Base-by-base conservation (phyloP, 2,113 vertebrate species). In the Vulpes ferrilata region DNA sequence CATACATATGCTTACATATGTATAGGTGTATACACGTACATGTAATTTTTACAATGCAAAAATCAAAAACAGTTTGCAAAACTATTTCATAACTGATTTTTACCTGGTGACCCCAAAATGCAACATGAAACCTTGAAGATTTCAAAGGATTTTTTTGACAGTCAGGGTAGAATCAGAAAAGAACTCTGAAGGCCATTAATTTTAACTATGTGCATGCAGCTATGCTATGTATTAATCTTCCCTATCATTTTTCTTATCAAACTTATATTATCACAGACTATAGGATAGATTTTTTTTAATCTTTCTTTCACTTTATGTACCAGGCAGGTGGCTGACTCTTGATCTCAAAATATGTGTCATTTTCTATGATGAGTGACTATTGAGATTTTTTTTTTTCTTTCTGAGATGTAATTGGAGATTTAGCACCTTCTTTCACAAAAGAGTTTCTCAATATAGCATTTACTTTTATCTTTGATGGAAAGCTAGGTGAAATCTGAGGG, bases 391-490 rank as follows among this genome's bases (percentile, higher is more conserved):
- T 95, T 91, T 91, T 89, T 76, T 64, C 23, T 73, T 30, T 8
- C 79, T 94, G 88, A 97, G 96, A 96, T 93, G 81, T 97, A 97
- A 97, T 97, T 97, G 97, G 96, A 97, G 71, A 97, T 96, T 97
- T 96, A 92, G 62, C 76, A 95, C 92, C 90, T 95, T 97, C 32
- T 95, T 95, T 60, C 86, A 98, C 96, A 98, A 97, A 97, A 97
- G 93, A 93, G 19, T 96, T 88, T 97, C 96, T 97, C 90, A 85
- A 74, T 95, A 96, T 97, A 96, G 92, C 92, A 96, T 57, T 93
- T 97, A 87, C 96, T 97, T 96, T 97, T 93, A 95, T 97, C 96
- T 96, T 17, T 65, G 90, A 79, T 88, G 78, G 90, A 96, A 81
- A 96, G 93, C 81, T 88, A 83, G 85, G 60, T 97, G 92, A 97